These are phyloP conservation scores for Mus spretus DNA, from an alignment of 2,797 vertebrate genomes.

Conservation along the genomic window DNA sequence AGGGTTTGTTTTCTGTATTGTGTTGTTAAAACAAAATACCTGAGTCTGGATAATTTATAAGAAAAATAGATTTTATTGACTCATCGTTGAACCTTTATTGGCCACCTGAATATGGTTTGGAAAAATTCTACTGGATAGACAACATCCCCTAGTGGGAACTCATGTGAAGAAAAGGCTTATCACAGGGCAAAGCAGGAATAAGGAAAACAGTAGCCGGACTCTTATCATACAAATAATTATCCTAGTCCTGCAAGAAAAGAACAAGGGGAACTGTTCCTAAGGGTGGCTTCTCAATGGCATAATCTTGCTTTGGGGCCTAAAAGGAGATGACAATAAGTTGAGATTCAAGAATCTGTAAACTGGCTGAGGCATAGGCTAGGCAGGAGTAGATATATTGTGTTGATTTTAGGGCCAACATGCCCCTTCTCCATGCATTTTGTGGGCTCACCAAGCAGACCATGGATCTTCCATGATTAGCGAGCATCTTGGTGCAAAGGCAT, in stretches of 20 bases:
- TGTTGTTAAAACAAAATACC: neutral
- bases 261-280: neutral
- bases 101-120: neutral
- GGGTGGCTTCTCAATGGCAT: neutral
- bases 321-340: neutral
- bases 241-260: no score
- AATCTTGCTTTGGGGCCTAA: neutral
- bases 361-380: neutral
- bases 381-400: neutral
- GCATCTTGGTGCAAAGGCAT: neutral
- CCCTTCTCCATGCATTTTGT: rapidly evolving
- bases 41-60: neutral
- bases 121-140: no score
- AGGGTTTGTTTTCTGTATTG: no score
- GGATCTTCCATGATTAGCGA: no score
- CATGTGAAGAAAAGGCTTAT: neutral
- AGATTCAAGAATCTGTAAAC: neutral
- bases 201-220: neutral
- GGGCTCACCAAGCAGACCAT: rapidly evolving
- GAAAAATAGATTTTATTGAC: neutral
- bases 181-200: neutral
- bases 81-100: neutral
- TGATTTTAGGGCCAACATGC: neutral
- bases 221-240: neutral
- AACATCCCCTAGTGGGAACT: no score